These are phyloP conservation scores for Gopherus flavomarginatus DNA, from an alignment of 2,113 vertebrate species.

Conservation along the genomic window DNA sequence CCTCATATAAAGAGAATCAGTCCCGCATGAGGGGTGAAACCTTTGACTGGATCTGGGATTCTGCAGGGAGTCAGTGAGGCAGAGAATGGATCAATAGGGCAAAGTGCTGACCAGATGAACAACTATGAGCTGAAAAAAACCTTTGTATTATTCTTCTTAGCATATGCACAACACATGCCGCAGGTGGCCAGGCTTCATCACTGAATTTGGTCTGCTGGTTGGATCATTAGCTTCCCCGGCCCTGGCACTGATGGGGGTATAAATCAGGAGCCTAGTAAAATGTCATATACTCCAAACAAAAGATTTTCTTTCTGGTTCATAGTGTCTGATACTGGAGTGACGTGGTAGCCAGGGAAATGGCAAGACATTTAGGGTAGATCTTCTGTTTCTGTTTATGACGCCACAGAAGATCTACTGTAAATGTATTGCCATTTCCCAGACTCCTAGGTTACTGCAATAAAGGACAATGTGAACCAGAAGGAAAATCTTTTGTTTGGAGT, in stretches of 20 bases:
- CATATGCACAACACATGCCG: too few species aligned
- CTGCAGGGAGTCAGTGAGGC: accelerated
- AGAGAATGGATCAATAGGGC: neutral
- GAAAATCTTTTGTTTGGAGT: neutral
- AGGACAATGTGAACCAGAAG: neutral
- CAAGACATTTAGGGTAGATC: accelerated
- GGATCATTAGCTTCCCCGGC: too few species aligned
- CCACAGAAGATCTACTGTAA: accelerated
- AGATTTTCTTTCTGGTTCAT: neutral
- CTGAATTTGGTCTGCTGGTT: too few species aligned
- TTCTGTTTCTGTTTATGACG: neutral
- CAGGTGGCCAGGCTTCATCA: too few species aligned
- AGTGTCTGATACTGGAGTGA: accelerated
- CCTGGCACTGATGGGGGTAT: too few species aligned
- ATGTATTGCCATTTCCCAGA: accelerated
- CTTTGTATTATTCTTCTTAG: neutral
- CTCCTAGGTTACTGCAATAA: neutral
- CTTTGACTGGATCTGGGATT: neutral
- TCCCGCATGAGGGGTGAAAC: neutral
- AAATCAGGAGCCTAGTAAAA: neutral
- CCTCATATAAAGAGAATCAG: neutral
- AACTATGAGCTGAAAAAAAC: neutral
- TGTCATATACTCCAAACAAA: neutral
- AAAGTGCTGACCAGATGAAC: neutral
- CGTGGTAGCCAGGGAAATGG: accelerated